Evolutionary conservation across 2,113 vertebrate species (phyloP), one percentile per base, ranked within the genome.

Genomic region (Muntiacus reevesi): DNA sequence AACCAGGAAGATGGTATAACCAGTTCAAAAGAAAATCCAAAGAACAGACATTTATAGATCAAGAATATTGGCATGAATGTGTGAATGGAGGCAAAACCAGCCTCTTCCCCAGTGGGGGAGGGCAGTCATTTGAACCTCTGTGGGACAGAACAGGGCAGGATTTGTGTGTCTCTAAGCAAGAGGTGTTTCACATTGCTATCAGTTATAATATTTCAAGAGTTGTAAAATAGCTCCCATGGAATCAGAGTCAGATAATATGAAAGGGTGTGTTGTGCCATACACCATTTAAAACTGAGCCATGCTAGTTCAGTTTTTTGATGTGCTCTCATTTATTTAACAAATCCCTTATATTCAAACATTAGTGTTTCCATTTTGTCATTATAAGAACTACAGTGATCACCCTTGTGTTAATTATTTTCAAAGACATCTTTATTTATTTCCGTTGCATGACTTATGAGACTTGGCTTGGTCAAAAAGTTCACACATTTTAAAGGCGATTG

Each of bases 391-490:
- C 55, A 85, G 7, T 55, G 55, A 90, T 83, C 30, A 89, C 43
- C 30, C 19, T 62, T 92, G 67, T 88, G 23, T 91, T 94, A 82
- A 33, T 86, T 36, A 40, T 95, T 94, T 97, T 95, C 64, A 94
- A 55, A 83, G 74, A 82, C 60, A 74, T 33, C 40, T 59, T 87
- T 90, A 89, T 88, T 95, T 96, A 94, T 71, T 93, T 92, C 82
- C 52, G 87, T 86, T 94, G 79, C 55, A 28, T 60, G 52, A 88
- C 88, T 93, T 79, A 50, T 54, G 87, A 92, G 59, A 97, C 71
- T 79, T 96, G 57, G 54, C 81, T 97, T 36, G 88, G 57, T 84
- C 90, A 92, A 67, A 97, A 93, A 85, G 25, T 95, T 94, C 85
- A 94, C 43, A 79, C 23, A 92, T 87, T 96, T 87, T 95, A 92